Percentiles rank a stretch among this genome's conserved stretches.
phyloP scores from a whole-genome alignment of 2,888 invertebrate genomes.

The Ochlodes sylvanus region DNA sequence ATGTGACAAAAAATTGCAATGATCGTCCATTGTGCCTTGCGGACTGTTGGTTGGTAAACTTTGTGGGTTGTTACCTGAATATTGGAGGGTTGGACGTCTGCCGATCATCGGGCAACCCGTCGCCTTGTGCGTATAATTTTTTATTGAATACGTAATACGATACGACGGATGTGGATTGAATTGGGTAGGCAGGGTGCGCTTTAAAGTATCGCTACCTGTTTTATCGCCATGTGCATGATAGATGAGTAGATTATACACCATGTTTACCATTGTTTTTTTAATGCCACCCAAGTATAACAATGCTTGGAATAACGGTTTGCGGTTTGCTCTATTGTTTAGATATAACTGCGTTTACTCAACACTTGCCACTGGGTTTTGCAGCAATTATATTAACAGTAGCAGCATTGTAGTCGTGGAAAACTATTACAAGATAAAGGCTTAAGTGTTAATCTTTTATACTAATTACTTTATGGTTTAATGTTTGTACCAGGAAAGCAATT shows the following conservation, averaged over 20 bases:
- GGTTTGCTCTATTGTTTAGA: constrained; percentile 71
- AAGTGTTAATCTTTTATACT: constrained; percentile 33
- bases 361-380: constrained; percentile 73
- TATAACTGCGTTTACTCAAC: constrained; percentile 48
- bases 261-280: constrained; percentile 60
- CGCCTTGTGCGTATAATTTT: constrained; percentile 76
- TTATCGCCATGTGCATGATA: constrained; percentile 67
- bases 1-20: constrained; percentile 84
- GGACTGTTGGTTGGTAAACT: constrained; percentile 76
- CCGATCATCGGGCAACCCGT: constrained; percentile 71
- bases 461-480: constrained; percentile 28
- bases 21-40: constrained; percentile 64
- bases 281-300: constrained; percentile 60
- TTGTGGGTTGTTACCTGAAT: constrained; percentile 78
- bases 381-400: constrained; percentile 62
- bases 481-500: constrained; percentile 6
- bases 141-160: constrained; percentile 77
- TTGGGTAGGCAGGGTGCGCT: constrained; percentile 82
- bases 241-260: constrained; percentile 49
- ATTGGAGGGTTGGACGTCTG: constrained; percentile 68
- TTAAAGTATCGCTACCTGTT: constrained; percentile 76
- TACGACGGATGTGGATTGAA: constrained; percentile 83
- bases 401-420: constrained; percentile 36
- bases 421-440: constrained; percentile 30
- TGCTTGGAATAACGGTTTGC: constrained; percentile 71